Evolutionary conservation across 1,140 invertebrate species (phyloP).

Genomic region (Neodiprion lecontei): DNA sequence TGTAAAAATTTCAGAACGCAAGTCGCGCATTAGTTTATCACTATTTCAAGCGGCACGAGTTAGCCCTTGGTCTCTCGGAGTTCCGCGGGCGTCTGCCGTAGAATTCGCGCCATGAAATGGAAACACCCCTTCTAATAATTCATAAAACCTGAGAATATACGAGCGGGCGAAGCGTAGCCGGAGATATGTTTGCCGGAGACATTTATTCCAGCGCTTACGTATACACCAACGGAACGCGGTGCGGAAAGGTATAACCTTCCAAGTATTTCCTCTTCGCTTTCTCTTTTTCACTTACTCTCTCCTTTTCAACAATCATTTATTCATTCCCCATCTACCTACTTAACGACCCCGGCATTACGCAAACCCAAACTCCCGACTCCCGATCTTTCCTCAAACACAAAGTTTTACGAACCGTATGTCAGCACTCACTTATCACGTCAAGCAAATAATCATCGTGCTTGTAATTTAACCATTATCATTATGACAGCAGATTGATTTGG

Average conservation of each 20-base stretch:
- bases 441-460: no score
- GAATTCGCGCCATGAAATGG: neutral
- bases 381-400: no score
- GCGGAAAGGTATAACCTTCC: neutral
- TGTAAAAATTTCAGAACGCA: conserved; percentile 3
- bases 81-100: neutral
- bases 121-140: conserved; percentile 5
- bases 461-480: no score
- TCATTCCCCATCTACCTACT: neutral
- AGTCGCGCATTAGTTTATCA: conserved; percentile 1
- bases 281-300: neutral
- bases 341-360: no score
- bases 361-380: no score
- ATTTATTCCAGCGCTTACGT: neutral
- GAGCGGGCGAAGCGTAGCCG: neutral
- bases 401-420: no score
- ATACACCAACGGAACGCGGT: conserved; percentile 1
- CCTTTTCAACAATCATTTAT: neutral
- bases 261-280: neutral
- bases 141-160: conserved; percentile 4
- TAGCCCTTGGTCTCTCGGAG: neutral
- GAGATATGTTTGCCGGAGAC: conserved; percentile 6
- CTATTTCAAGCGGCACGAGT: conserved; percentile 3
- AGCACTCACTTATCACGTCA: no score
- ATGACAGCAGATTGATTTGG: no score